Conservation (phyloP, 2,113 vertebrate genomes). For the Gavia stellata region DNA sequence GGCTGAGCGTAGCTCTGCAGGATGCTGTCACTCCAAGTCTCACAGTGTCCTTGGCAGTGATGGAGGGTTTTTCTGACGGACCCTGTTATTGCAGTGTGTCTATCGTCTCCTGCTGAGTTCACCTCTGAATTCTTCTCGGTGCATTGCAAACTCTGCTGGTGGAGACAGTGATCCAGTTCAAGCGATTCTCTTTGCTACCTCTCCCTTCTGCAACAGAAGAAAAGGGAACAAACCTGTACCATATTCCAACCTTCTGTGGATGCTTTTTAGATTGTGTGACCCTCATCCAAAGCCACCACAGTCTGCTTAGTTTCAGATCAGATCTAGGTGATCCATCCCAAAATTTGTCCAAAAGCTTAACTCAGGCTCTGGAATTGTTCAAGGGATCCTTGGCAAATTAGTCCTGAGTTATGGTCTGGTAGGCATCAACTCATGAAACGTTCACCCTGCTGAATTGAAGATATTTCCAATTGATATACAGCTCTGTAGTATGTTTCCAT, state of each 20-base stretch:
- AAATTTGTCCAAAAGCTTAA: neutral
- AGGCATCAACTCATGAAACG: neutral
- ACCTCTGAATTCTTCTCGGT: neutral
- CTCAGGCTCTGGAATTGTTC: neutral
- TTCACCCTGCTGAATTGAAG: neutral
- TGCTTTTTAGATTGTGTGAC: neutral
- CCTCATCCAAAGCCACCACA: neutral
- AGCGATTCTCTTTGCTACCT: neutral
- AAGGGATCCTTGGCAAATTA: neutral
- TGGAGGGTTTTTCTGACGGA: neutral
- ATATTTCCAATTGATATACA: neutral
- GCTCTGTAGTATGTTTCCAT: neutral
- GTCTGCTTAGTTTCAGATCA: neutral
- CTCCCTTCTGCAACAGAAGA: neutral
- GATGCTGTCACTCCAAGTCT: neutral
- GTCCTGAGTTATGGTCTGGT: neutral
- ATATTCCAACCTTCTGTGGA: neutral
- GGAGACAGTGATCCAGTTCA: neutral
- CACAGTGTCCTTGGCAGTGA: neutral
- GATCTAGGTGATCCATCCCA: neutral
- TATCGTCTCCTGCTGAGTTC: neutral
- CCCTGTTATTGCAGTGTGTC: neutral
- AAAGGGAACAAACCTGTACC: neutral
- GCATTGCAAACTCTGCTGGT: neutral
- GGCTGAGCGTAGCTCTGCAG: neutral